Percentiles rank a stretch among this genome's conserved stretches.
These are phyloP conservation scores for Teinopalpus imperialis DNA, from an alignment of 2,888 invertebrate species.

Conservation along the genomic window DNA sequence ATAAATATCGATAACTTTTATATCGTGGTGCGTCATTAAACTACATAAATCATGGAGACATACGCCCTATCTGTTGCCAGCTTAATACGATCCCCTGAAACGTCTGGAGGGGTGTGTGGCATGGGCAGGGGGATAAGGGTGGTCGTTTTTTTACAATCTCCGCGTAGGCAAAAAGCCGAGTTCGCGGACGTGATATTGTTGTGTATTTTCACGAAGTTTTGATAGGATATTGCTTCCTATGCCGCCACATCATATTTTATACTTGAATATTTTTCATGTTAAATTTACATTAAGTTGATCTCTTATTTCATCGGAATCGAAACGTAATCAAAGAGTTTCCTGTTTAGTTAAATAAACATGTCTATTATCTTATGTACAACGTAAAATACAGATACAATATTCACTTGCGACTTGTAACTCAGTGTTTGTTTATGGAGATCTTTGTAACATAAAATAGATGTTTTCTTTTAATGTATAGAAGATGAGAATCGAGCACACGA, in stretches of 20 bases:
- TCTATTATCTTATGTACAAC: too few species aligned
- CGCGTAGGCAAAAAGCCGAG: slow-evolving; percentile 27
- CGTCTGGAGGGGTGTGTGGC: slow-evolving; percentile 36
- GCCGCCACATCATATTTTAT: slow-evolving; percentile 17
- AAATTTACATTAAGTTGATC: slow-evolving; percentile 16
- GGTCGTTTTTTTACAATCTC: slow-evolving; percentile 47
- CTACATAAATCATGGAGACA: slow-evolving; percentile 77
- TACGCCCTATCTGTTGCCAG: slow-evolving; percentile 79
- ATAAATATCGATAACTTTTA: slow-evolving; percentile 28
- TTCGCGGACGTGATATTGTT: slow-evolving; percentile 31
- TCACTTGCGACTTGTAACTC: too few species aligned
- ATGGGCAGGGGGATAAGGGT: slow-evolving; percentile 35
- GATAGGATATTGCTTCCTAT: slow-evolving; percentile 34
- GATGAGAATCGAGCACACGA: too few species aligned
- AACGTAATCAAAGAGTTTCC: not conserved
- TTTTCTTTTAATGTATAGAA: too few species aligned
- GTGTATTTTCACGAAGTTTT: slow-evolving; percentile 36
- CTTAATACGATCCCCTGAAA: slow-evolving; percentile 73
- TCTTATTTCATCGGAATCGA: slow-evolving; percentile 4
- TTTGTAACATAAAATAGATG: too few species aligned
- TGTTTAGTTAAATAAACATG: too few species aligned
- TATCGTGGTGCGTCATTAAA: slow-evolving; percentile 46
- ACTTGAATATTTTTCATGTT: slow-evolving; percentile 22
- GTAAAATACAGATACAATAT: too few species aligned
- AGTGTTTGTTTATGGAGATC: too few species aligned